Base-by-base conservation (phyloP, 1,140 invertebrate species). In the Calycopis cecrops region DNA sequence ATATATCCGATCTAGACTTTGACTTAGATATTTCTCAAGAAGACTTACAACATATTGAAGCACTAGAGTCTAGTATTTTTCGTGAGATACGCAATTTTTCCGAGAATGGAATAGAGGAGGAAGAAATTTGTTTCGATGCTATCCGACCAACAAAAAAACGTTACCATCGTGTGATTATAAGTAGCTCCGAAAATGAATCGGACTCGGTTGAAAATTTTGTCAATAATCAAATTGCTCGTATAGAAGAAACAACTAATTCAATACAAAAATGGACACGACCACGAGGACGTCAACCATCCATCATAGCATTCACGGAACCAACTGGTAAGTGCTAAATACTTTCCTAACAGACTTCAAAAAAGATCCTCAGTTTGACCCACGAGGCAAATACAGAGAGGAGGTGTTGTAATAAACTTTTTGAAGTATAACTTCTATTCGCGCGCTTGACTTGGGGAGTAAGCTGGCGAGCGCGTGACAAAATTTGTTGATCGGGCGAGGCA, bases 11-110 rank as follows among this genome's bases (percentile, higher is more conserved):
- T 52, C 35, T 59, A 48, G 35, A 52, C 33, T 34, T 57, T 52
- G 56, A 57, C 55, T 51, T 57, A 53, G 35, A 59, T 53, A 49
- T 59, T 53, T 49, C 50, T 9, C 51, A 49, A 53, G 57, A 59
- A 53, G 57, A 59, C 35, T 59, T 59, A 59, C 51, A 37, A 14
- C 11, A 57, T 18, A 57, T 57, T 47, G 55, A 57, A 3, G n/a
- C 35, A 52, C 40, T 57, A 35, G 49, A 57, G 52, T 21, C 55
- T 52, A 52, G 49, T 57, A 47, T 57, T 52, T 57, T 57, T 42
- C 35, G 48, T 35, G 48, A 57, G 38, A 57, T 28, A 48, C 44
- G 17, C 8, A 48, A 52, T 58, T 48, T 52, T 35, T 10, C 37
- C 14, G 14, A 16, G 28, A 55, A 33, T 55, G 40, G 35, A 47